These are phyloP conservation scores for Oscarella lobularis DNA, from an alignment of 37 sponge, comb jelly and placozoan genomes.

Conservation along the genomic window DNA sequence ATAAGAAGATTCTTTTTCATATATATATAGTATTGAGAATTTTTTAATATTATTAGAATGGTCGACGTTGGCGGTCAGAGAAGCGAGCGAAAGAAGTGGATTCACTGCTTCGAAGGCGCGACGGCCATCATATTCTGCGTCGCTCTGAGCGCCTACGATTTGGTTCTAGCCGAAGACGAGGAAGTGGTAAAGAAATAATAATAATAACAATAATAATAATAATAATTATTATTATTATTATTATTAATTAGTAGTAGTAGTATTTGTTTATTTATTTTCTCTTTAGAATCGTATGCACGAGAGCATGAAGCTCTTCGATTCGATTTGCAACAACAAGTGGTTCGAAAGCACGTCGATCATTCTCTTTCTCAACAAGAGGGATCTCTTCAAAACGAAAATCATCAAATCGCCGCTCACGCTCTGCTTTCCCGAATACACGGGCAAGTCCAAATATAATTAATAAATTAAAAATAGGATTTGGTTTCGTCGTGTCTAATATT, in stretches of 20 bases:
- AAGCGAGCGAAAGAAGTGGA: conserved; percentile 91
- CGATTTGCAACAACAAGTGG: conserved; percentile 91
- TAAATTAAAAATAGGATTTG: too few species aligned
- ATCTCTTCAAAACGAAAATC: conserved; percentile 72
- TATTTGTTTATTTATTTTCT: too few species aligned
- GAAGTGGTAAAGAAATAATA: too few species aligned
- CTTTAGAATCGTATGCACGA: conserved; percentile 90
- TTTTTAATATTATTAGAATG: too few species aligned
- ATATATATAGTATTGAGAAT: too few species aligned
- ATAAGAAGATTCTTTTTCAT: too few species aligned
- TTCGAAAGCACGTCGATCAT: conserved; percentile 81
- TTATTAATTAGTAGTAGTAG: too few species aligned
- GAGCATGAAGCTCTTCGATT: conserved; percentile 83
- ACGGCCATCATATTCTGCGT: conserved; percentile 85
- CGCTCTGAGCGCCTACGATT: conserved; percentile 72
- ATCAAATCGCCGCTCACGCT: conserved; percentile 49
- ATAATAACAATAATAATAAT: too few species aligned
- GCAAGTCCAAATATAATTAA: too few species aligned
- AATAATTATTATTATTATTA: too few species aligned
- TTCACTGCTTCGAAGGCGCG: conserved; percentile 91
- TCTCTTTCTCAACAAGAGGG: conserved; percentile 94
- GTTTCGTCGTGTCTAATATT: too few species aligned
- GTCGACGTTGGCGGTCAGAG: conserved; percentile 91
- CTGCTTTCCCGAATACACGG: conserved; percentile 78
- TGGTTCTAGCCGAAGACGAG: conserved; percentile 74